These are phyloP conservation scores for Gymnocheta viridis DNA, from an alignment of 2,888 invertebrate species.

Conservation along the genomic window DNA sequence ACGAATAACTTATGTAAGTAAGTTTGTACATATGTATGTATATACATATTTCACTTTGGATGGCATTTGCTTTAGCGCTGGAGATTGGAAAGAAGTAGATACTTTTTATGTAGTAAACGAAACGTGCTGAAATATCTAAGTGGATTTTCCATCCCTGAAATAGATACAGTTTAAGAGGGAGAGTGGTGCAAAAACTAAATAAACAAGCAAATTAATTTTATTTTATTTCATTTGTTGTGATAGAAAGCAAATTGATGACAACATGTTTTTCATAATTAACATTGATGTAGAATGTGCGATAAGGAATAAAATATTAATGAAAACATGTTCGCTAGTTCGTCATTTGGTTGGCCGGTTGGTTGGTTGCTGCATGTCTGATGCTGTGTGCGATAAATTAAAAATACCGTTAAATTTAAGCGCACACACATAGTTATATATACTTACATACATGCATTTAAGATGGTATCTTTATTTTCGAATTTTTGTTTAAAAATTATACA, in stretches of 20 bases:
- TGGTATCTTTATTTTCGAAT: background rate
- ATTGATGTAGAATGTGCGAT: constrained; percentile 55
- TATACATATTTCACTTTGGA: no score
- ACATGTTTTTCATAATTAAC: constrained; percentile 62
- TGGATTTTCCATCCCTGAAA: background rate
- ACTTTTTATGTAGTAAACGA: no score
- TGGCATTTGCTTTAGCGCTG: no score
- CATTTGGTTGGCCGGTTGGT: background rate
- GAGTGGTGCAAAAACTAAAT: background rate
- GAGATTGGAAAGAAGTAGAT: no score
- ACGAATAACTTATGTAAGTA: no score
- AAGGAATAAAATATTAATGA: constrained; percentile 43
- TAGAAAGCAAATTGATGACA: constrained; percentile 65
- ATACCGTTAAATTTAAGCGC: constrained; percentile 18
- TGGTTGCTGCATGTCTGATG: constrained; percentile 20
- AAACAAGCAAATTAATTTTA: constrained; percentile 45
- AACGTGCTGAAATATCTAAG: no score
- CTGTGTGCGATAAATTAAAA: constrained; percentile 25
- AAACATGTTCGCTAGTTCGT: constrained; percentile 49
- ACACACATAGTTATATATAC: background rate
- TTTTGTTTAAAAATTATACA: background rate
- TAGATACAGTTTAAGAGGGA: background rate
- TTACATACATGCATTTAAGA: background rate
- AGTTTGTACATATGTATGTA: no score
- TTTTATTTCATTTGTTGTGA: constrained; percentile 54